Base-by-base conservation (phyloP, 2,888 invertebrate species). In the Papilio demoleus region DNA sequence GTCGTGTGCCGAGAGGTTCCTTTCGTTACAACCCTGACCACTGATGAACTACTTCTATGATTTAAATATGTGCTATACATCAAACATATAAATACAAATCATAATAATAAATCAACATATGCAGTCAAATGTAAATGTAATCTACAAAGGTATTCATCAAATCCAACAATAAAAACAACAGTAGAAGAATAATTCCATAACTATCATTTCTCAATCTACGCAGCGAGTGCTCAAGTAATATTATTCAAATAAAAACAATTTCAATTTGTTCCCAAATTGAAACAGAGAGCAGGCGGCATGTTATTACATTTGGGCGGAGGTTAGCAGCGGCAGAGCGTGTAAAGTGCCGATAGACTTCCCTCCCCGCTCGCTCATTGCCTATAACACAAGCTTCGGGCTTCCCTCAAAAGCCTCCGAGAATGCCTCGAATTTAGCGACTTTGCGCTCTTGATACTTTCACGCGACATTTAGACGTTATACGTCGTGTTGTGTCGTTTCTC, bases 171-270 rank as follows among this genome's bases (percentile, higher is more conserved):
- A 69, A 70, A 70, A 67, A 40, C 45, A 71, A 67, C 70, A 69
- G 56, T 75, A 75, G 73, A 73, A 75, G 76, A 78, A 77, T 79
- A 78, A 78, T 79, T 79, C 76, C 76, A 78, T 81, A 84, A 84
- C 82, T 82, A 77, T 77, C 73, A 75, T 77, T 73, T 75, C 74
- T 76, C 75, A 74, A 76, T 76, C 74, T 74, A 70, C 74, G 70
- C 73, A 74, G 71, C 71, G 73, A 79, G 77, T 76, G 77, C 76
- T 75, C 77, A 76, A 80, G 84, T 83, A 87, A 89, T 90, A 88
- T 90, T 93, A 93, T 93, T 93, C 92, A 93, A 93, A 93, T 92
- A 93, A 92, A 91, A 90, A 91, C 93, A 88, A 92, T 93, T 93
- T 92, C 93, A 93, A 93, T 93, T 93, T 93, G 93, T 88, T 87